phyloP scores from a whole-genome alignment of 2,888 invertebrate species.

The Drosophila subquinaria region DNA sequence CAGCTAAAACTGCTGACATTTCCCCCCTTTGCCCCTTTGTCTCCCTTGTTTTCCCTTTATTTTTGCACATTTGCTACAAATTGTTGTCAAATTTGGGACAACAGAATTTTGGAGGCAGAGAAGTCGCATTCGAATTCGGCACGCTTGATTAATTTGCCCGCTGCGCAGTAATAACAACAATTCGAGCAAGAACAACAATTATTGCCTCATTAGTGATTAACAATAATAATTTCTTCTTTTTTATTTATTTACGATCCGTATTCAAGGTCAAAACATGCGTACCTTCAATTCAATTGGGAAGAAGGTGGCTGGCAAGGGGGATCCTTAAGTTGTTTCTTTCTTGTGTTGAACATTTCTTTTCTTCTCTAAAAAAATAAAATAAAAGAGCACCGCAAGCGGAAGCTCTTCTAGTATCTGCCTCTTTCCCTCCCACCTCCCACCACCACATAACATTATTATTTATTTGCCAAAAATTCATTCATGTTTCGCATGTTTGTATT shows the following conservation, averaged over 20 bases:
- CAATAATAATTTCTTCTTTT: constrained; percentile 62
- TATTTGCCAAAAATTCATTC: constrained; percentile 75
- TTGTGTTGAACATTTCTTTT: constrained; percentile 42
- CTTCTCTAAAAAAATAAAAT: constrained; percentile 37
- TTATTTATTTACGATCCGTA: constrained; percentile 67
- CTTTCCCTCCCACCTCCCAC: background rate
- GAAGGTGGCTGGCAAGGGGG: background rate
- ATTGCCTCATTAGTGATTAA: constrained; percentile 70
- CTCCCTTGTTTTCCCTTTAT: constrained; percentile 1
- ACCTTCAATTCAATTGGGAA: constrained; percentile 23
- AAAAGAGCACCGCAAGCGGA: constrained; percentile 23
- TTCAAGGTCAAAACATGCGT: constrained; percentile 73
- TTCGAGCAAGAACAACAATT: constrained; percentile 34
- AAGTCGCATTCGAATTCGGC: constrained; percentile 28
- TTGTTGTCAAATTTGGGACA: constrained; percentile 75
- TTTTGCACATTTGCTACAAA: constrained; percentile 65
- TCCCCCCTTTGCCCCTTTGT: background rate
- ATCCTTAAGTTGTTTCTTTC: constrained; percentile 1
- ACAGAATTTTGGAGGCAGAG: constrained; percentile 40
- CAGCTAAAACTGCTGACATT: constrained; percentile 45
- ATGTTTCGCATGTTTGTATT: constrained; percentile 61
- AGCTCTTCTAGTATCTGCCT: constrained; percentile 1
- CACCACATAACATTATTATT: constrained; percentile 57
- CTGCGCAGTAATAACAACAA: constrained; percentile 69
- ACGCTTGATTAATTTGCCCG: constrained; percentile 77